These are phyloP conservation scores for Dissostichus mawsoni DNA, from an alignment of 2,113 vertebrate genomes.

Conservation along the genomic window DNA sequence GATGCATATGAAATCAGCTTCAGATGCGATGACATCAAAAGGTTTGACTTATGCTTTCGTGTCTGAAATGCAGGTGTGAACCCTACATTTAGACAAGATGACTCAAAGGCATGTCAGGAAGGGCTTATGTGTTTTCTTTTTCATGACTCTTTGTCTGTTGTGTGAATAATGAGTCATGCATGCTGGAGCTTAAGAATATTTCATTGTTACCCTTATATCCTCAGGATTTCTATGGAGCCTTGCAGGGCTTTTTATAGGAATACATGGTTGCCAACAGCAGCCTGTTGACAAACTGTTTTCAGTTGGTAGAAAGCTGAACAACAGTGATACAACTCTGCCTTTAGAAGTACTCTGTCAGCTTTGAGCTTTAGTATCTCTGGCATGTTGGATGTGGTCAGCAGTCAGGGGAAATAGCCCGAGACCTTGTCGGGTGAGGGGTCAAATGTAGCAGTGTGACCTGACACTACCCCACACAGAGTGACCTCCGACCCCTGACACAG, in stretches of 20 bases:
- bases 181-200: constrained; percentile 38
- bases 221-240: constrained; percentile 15
- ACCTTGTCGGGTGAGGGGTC: constrained; percentile 50
- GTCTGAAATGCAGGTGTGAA: constrained; percentile 63
- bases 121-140: constrained; percentile 32
- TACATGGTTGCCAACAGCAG: constrained; percentile 18
- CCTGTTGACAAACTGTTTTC: constrained; percentile 28
- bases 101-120: constrained; percentile 66
- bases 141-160: constrained; percentile 40
- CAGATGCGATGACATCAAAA: constrained; percentile 35
- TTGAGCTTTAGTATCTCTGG: constrained; percentile 6
- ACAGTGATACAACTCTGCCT: background rate
- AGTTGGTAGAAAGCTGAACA: background rate
- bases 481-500: constrained; percentile 17
- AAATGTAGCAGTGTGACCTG: constrained; percentile 55
- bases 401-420: constrained; percentile 1
- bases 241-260: constrained; percentile 9
- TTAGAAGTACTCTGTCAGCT: background rate
- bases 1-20: constrained; percentile 34
- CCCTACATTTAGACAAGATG: constrained; percentile 45
- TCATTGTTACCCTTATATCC: constrained; percentile 32
- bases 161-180: constrained; percentile 60
- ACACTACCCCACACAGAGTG: constrained; percentile 52
- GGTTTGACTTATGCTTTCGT: constrained; percentile 35
- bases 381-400: constrained; percentile 31